Percentiles rank a stretch among this genome's conserved stretches.
These are phyloP conservation scores for Perognathus longimembris DNA, from an alignment of 2,113 vertebrate genomes.

Conservation along the genomic window DNA sequence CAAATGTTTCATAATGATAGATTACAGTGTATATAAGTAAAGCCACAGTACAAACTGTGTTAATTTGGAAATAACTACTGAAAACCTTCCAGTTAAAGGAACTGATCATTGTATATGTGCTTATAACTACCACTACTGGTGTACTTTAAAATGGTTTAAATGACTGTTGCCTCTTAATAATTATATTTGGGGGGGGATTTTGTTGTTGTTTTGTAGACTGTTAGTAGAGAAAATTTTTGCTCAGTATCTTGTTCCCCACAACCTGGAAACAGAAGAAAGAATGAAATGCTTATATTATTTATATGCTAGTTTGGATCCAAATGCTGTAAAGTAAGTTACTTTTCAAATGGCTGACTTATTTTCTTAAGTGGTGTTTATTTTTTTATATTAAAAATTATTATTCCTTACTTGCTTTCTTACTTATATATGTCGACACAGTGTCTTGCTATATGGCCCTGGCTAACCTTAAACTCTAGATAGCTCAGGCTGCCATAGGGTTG, in stretches of 20 bases:
- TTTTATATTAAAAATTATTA: neutral
- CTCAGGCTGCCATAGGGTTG: no score
- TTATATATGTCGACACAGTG: neutral
- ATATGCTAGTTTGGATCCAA: constrained; percentile 98
- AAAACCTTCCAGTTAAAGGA: neutral
- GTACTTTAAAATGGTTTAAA: constrained; percentile 16
- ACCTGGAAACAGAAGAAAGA: constrained; percentile 98
- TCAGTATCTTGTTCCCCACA: constrained; percentile 98
- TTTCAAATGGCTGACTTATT: constrained; percentile 56
- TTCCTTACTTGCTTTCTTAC: no score
- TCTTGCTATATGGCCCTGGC: neutral
- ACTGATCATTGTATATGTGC: neutral
- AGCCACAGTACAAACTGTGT: neutral
- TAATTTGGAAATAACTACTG: constrained; percentile 27
- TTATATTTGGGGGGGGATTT: constrained; percentile 36
- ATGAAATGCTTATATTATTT: constrained; percentile 99
- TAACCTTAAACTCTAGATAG: no score
- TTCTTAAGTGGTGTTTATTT: neutral
- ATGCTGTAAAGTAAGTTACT: constrained; percentile 97
- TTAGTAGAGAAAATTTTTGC: constrained; percentile 99
- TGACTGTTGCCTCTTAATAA: neutral
- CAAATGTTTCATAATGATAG: neutral
- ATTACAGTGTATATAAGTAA: neutral
- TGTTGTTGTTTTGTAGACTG: constrained; percentile 87
- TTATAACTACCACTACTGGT: neutral